Base-by-base conservation (phyloP, 2,888 invertebrate species). In the Villa cingulata region DNA sequence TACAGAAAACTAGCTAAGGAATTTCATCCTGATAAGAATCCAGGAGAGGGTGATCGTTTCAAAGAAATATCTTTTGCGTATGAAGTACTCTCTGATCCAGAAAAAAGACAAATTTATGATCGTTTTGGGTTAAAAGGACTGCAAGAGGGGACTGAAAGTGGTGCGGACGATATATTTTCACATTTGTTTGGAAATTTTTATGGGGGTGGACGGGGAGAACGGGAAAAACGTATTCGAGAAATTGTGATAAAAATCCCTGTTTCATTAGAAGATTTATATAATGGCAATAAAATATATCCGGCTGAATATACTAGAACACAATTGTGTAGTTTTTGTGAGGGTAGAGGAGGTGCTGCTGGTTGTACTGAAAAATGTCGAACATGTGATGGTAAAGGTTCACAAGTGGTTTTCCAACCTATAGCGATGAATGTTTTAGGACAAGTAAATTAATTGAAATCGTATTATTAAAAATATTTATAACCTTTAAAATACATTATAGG, bases 1-100 rank as follows among this genome's bases (percentile, higher is more conserved):
- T 95, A 94, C 68, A 80, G 87, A 60, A 88, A 85, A 72, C 71
- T 94, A 61, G 94, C 94, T 18, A 91, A 90, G 71, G 88, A 92
- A 73, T 91, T 82, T 66, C 94, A 95, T 70, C 94, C 94, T 61
- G 77, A 94, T 73, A 83, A 94, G 77, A 81, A 94, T 76, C 81
- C 87, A 34, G 84, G 83, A 55, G 85, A 88, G 50, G 92, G 88
- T 48, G 92, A 94, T 64, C 88, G 84, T 73, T 92, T 94, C 64
- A 92, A 94, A 69, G 94, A 95, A 74, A 94, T 95, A 58, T 89
- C 90, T 50, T 92, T 86, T 71, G 94, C 94, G 0, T 91, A 94
- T 67, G 94, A 95, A 73, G 82, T 92, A 41, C 73, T 95, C 45
- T 90, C 91, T 14, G 88, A 92, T 72, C 76, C 86, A 4, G 86